Percentiles rank a stretch among this genome's conserved stretches.
Conservation (phyloP, 1,140 invertebrate genomes). For the Hyposmocoma kahamanoa region DNA sequence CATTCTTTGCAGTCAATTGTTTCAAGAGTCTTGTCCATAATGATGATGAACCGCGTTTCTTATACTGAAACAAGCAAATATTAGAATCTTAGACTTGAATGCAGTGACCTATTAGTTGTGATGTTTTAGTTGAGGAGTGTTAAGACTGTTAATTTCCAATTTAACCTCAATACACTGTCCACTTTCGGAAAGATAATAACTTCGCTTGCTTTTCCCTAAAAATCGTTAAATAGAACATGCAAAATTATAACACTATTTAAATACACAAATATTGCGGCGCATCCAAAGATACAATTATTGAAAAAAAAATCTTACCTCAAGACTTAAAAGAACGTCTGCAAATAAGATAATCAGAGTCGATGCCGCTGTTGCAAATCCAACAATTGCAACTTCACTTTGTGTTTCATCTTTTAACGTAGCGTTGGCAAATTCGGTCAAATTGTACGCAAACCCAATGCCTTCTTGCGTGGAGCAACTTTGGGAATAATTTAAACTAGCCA, state of each 20-base stretch:
- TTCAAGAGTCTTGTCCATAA: neutral
- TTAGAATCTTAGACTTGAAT: neutral
- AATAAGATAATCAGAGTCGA: neutral
- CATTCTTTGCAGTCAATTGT: conserved; percentile 20
- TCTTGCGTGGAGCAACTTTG: neutral
- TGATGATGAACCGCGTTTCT: neutral
- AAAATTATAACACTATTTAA: no score
- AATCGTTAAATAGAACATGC: no score
- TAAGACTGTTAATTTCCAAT: no score
- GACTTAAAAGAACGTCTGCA: conserved; percentile 1
- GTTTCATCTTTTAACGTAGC: neutral
- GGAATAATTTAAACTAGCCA: no score
- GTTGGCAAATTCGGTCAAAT: neutral
- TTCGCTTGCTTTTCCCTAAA: no score
- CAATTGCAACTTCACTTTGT: neutral
- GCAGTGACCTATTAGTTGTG: no score
- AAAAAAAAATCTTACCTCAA: conserved; percentile 4
- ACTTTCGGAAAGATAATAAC: no score
- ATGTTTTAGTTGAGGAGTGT: no score
- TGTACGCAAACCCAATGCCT: neutral
- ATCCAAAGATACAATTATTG: no score
- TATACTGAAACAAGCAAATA: conserved; percentile 5
- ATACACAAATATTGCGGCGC: no score
- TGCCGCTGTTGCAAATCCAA: neutral
- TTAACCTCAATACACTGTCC: no score